Conservation (phyloP, 2,888 invertebrate species). For the Lasioglossum leucozonium region DNA sequence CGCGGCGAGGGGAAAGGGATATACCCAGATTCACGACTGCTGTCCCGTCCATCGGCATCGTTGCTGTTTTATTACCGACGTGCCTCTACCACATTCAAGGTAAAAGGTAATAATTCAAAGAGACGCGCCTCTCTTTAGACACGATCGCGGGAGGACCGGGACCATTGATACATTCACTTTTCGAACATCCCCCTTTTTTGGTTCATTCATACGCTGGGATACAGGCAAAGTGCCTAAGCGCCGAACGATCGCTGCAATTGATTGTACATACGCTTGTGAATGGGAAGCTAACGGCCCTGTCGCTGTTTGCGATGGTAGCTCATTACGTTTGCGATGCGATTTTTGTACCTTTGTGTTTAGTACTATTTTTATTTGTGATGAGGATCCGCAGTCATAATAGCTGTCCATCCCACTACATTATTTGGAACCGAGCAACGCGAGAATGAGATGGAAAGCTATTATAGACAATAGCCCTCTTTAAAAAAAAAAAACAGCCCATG, state of each 20-base stretch:
- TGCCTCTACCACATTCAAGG: constrained; percentile 81
- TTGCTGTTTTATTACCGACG: constrained; percentile 81
- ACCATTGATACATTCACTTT: not conserved
- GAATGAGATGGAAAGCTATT: too few species aligned
- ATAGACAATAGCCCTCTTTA: too few species aligned
- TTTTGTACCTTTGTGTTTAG: not conserved
- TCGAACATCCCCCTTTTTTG: too few species aligned
- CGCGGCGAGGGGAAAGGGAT: constrained; percentile 80
- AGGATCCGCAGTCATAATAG: too few species aligned
- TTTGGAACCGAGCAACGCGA: too few species aligned
- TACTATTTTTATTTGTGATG: not conserved
- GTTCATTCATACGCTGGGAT: not conserved
- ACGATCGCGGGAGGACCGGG: constrained; percentile 60
- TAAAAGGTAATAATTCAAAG: constrained; percentile 79
- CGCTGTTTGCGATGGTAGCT: not conserved
- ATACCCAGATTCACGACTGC: constrained; percentile 81
- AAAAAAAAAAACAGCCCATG: too few species aligned
- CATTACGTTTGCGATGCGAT: not conserved
- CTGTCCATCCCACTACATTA: too few species aligned
- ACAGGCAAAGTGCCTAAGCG: not conserved
- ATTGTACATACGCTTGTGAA: not conserved
- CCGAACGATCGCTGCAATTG: not conserved
- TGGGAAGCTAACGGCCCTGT: not conserved
- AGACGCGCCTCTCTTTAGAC: constrained; percentile 68
- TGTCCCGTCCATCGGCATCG: constrained; percentile 82